phyloP scores from a whole-genome alignment of 2,888 invertebrate species.

The Lingula anatina region DNA sequence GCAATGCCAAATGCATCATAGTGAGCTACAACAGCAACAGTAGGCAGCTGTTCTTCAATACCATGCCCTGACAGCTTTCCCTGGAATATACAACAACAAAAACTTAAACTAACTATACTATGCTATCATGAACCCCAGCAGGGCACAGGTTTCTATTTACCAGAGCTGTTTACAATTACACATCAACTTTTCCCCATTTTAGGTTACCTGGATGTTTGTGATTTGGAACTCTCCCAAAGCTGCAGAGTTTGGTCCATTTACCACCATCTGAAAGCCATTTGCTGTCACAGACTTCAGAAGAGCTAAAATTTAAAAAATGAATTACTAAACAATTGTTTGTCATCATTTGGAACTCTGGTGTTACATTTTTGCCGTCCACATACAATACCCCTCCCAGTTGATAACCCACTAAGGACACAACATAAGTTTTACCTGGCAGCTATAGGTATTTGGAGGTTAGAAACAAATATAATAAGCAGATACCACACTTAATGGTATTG shows the following conservation, averaged over 20 bases:
- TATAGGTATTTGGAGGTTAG: no score
- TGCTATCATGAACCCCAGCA: neutral
- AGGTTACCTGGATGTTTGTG: slow-evolving; percentile 63
- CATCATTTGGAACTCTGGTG: no score
- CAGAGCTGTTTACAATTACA: no score
- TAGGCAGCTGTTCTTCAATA: slow-evolving; percentile 69
- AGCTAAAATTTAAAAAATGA: slow-evolving; percentile 55
- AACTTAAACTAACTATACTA: neutral
- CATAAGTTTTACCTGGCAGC: no score
- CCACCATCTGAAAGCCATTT: slow-evolving; percentile 90
- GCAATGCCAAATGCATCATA: slow-evolving; percentile 86
- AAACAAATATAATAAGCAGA: no score
- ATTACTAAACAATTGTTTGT: no score
- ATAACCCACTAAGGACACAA: no score
- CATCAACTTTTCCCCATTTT: no score
- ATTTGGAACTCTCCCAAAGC: slow-evolving; percentile 75
- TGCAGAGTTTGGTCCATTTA: slow-evolving; percentile 68
- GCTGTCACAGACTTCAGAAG: slow-evolving; percentile 82
- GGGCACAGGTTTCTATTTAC: no score
- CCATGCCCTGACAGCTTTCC: slow-evolving; percentile 62
- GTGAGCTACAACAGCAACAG: slow-evolving; percentile 86
- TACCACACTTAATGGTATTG: no score
- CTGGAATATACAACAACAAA: slow-evolving; percentile 15
- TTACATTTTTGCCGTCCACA: no score
- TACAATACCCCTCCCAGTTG: no score